Evolutionary conservation across 2,797 vertebrate genomes (phyloP), one percentile per base, ranked within the genome.

Genomic region (Oryzias dopingdopingensis): DNA sequence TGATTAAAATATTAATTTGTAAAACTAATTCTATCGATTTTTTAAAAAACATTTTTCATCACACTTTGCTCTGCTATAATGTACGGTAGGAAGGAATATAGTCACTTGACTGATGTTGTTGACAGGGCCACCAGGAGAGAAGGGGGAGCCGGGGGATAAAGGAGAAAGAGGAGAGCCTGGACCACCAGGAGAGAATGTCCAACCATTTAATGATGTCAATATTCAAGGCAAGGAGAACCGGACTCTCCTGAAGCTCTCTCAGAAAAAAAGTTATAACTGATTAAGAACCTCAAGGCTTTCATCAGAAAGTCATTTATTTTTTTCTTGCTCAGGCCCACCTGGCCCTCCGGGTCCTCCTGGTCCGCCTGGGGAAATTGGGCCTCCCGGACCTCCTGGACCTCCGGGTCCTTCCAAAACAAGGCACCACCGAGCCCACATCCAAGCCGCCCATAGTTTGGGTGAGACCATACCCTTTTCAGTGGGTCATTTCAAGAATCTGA

Each of bases 301-400:
- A 37, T 37, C 32, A 13, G 54, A 42, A 43, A 12, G 1, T 13
- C 52, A 6, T 29, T 29, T 29, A 6, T 6, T 20, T 47, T 67
- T 65, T 53, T 58, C 2, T 23, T 40, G 12, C 16, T 46, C n/a
- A 65, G 62, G 62, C 40, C 62, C 62, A 8, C 17, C 72, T 86
- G 87, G 86, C 42, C 83, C 72, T 46, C 70, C 80, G 15, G 85
- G 83, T 13, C 82, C 76, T 49, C 54, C 54, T 4, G 69, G 69
- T 32, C 50, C 62, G 14, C 92, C 91, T 29, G 96, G 95, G 1
- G 89, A 66, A 0, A 78, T 87, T 0, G 94, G 94, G 0, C 91
- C 91, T 4, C 89, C 92, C 0, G 95, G 96, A 1, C 93, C 92
- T 0, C 90, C 91, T 2, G 95, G 96, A 0, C 93, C 94, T 58